Evolutionary conservation across 2,888 invertebrate species (phyloP), one percentile per base, ranked within the genome.

Genomic region (Chymomyza fuscimana): DNA sequence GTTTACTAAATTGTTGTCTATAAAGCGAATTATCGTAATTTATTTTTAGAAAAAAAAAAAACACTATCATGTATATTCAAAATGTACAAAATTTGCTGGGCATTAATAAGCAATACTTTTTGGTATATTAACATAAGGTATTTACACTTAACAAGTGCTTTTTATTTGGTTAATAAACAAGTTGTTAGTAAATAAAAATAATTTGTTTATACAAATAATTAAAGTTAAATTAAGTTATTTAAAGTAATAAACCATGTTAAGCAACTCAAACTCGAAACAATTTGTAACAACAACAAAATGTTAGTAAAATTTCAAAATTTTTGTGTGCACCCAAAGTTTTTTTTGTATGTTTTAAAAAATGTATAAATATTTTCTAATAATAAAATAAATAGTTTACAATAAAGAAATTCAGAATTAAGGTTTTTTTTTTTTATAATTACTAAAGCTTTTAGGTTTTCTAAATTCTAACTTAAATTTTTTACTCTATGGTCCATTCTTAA

Each of bases 81-180:
- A 46, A 46, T 46, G 40, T 46, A 46, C 40, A 46, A 5, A 12
- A 12, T 46, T 73, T 72, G 82, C 82, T 68, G 73, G 69, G 82
- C 82, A 86, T 79, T 74, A 86, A 74, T 80, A 87, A 86, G 82
- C 88, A 74, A 76, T 76, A 76, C 83, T 80, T 32, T 46, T 56
- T 25, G 40, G 40, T 25, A 22, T 71, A 25, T 54, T 70, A 40
- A 22, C 52, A 67, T 80, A 12, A 46, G 40, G 12, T 82, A 82
- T 82, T 64, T 82, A 82, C 87, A 87, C 64, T 64, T 25, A 22
- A 12, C 40, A 46, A 46, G 10, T 46, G 40, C 50, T 68, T 62
- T 50, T 52, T 67, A 61, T 32, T 10, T 65, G 40, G 51, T 66
- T 64, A 46, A 12, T 12, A 10, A 46, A 46, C 32, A 46, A 65